Conservation (phyloP, 2,113 vertebrate species). For the Speoplatyrhinus poulsoni region DNA sequence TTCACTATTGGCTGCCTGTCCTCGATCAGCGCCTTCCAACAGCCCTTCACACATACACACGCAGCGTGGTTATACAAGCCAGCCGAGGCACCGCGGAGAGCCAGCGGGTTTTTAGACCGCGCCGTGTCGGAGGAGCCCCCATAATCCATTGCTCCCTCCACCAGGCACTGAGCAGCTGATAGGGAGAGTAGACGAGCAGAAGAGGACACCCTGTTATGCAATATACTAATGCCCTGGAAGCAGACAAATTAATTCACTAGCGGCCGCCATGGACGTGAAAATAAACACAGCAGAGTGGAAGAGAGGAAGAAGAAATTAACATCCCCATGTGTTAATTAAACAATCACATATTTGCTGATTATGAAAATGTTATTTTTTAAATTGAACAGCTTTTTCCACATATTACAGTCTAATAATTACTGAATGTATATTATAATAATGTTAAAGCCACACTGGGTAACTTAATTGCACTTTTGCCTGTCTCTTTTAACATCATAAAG, state of each 20-base stretch:
- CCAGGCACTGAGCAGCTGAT: conserved; percentile 62
- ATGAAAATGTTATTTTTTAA: too few relatives aligned
- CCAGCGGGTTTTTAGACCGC: conserved; percentile 74
- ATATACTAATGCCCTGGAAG: conserved; percentile 35
- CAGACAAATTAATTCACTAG: conserved; percentile 14
- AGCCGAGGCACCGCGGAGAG: conserved; percentile 69
- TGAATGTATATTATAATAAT: too few relatives aligned
- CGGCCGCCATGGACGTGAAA: conserved; percentile 5
- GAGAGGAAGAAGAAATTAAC: neutral
- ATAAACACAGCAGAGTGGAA: neutral
- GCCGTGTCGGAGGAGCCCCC: conserved; percentile 70
- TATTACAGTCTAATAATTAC: too few relatives aligned
- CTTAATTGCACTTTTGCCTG: too few relatives aligned
- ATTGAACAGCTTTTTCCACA: too few relatives aligned
- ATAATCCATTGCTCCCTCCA: conserved; percentile 69
- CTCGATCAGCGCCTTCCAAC: conserved; percentile 43
- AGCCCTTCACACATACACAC: conserved; percentile 64
- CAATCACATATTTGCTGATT: too few relatives aligned
- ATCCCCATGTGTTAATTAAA: too few relatives aligned
- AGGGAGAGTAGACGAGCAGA: conserved; percentile 31
- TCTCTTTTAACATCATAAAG: too few relatives aligned
- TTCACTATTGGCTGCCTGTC: conserved; percentile 31
- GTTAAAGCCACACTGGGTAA: too few relatives aligned
- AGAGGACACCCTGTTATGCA: conserved; percentile 59
- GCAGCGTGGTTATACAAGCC: conserved; percentile 69